These are phyloP conservation scores for Didymodactylos carnosus DNA, from an alignment of 2,888 invertebrate species.

Conservation along the genomic window DNA sequence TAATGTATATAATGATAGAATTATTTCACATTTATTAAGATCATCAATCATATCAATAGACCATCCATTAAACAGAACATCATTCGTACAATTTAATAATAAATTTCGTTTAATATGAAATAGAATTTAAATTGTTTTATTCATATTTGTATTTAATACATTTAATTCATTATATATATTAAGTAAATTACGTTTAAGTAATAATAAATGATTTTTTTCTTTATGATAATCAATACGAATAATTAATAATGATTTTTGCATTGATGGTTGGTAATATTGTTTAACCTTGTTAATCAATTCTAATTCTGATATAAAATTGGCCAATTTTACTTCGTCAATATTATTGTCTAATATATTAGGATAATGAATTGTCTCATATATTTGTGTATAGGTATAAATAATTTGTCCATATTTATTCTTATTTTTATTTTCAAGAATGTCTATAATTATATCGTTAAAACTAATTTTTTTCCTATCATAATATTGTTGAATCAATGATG, in stretches of 20 bases:
- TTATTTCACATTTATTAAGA: not conserved
- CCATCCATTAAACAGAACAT: not conserved
- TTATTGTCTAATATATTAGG: not conserved
- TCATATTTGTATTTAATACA: no score
- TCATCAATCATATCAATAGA: not conserved
- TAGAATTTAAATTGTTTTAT: not conserved
- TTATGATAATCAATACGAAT: not conserved
- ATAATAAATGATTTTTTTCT: not conserved
- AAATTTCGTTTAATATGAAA: not conserved
- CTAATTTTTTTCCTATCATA: not conserved
- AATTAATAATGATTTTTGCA: not conserved
- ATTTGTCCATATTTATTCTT: not conserved
- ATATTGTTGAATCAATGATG: not conserved
- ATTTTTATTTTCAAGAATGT: not conserved
- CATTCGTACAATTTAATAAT: not conserved
- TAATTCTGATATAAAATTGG: not conserved
- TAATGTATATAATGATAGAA: not conserved
- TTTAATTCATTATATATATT: not conserved
- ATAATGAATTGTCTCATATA: not conserved
- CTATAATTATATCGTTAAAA: not conserved
- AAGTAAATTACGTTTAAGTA: not conserved
- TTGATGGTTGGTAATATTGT: not conserved
- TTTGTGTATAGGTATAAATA: not conserved
- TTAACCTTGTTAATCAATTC: not conserved
- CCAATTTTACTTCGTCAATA: not conserved